phyloP scores from a whole-genome alignment of 2,888 invertebrate genomes.

The Chaetoderma sp. region DNA sequence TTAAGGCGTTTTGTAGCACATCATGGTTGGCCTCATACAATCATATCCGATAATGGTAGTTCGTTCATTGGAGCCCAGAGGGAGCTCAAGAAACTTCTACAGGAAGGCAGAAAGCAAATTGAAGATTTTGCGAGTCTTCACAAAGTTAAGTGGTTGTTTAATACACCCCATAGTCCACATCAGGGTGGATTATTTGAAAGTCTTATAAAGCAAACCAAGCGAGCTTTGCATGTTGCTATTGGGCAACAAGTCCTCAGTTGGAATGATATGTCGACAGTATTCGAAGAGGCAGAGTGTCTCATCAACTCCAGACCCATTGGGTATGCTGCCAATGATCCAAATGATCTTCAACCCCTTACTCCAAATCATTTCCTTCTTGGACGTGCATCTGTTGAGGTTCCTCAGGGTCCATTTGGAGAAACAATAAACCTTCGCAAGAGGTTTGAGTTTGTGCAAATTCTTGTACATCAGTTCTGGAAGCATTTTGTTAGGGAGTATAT shows the following conservation, averaged over 20 bases:
- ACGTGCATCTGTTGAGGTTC: slow-evolving; percentile 13
- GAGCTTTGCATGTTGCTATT: slow-evolving; percentile 2
- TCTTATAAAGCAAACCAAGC: slow-evolving; percentile 15
- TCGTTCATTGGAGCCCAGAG: slow-evolving; percentile 1
- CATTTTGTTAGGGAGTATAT: slow-evolving; percentile 14
- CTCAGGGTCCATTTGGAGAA: slow-evolving; percentile 10
- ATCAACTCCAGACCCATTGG: slow-evolving; percentile 21
- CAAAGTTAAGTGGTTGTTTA: slow-evolving; percentile 16
- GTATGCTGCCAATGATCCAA: slow-evolving; percentile 6
- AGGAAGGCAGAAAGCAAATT: slow-evolving; percentile 8
- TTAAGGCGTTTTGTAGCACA: slow-evolving; percentile 2
- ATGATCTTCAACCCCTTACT: slow-evolving; percentile 15
- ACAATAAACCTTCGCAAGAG: slow-evolving; percentile 10
- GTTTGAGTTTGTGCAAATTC: slow-evolving; percentile 11
- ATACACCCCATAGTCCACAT: slow-evolving; percentile 1
- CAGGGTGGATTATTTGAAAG: slow-evolving; percentile 23
- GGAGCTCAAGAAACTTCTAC: slow-evolving; percentile 1
- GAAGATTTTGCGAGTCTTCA: slow-evolving; percentile 7
- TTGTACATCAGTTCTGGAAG: slow-evolving; percentile 21
- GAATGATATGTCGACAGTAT: slow-evolving; percentile 20
- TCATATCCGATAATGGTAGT: slow-evolving; percentile 11
- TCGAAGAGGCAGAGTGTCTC: slow-evolving; percentile 7
- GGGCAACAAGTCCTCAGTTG: slow-evolving; percentile 7
- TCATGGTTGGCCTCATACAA: slow-evolving; percentile 9
- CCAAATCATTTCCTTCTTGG: slow-evolving; percentile 24